Evolutionary conservation across 2,888 invertebrate genomes (phyloP).

Genomic region (Embidobia sp.): DNA sequence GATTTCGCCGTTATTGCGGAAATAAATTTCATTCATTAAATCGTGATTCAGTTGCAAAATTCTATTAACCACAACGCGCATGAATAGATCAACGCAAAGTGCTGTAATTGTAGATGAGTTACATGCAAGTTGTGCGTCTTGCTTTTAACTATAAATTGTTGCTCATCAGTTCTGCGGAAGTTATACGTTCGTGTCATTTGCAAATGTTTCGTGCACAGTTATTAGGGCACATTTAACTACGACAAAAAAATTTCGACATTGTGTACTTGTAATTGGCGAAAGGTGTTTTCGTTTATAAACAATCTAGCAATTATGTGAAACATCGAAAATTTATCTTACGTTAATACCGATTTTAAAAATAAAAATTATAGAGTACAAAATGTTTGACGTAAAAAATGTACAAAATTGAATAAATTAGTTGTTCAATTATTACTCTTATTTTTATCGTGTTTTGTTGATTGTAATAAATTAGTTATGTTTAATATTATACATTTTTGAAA

Average conservation of each 20-base stretch:
- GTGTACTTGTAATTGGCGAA: too few species aligned
- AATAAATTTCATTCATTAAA: not conserved
- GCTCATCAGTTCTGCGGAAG: slow-evolving; percentile 22
- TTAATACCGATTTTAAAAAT: too few species aligned
- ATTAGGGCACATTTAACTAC: not conserved
- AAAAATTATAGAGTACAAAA: too few species aligned
- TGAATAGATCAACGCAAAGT: slow-evolving; percentile 14
- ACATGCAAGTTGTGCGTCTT: slow-evolving; percentile 17
- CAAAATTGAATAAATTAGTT: too few species aligned
- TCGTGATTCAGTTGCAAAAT: slow-evolving; percentile 15
- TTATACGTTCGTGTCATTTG: slow-evolving; percentile 12
- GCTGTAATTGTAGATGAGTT: slow-evolving; percentile 22
- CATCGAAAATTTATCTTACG: too few species aligned
- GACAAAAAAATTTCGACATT: slow-evolving; percentile 6
- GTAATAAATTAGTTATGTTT: too few species aligned
- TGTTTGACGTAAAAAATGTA: too few species aligned
- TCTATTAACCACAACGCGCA: slow-evolving; percentile 5
- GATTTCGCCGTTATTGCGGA: not conserved
- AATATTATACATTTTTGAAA: too few species aligned
- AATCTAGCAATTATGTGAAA: too few species aligned
- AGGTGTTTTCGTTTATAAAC: too few species aligned
- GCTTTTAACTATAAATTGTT: slow-evolving; percentile 32
- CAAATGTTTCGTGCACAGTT: slow-evolving; percentile 14
- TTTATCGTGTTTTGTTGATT: too few species aligned
- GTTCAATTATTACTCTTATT: too few species aligned